Conservation (phyloP, 2,888 invertebrate genomes). For the Eupsilia transversa region DNA sequence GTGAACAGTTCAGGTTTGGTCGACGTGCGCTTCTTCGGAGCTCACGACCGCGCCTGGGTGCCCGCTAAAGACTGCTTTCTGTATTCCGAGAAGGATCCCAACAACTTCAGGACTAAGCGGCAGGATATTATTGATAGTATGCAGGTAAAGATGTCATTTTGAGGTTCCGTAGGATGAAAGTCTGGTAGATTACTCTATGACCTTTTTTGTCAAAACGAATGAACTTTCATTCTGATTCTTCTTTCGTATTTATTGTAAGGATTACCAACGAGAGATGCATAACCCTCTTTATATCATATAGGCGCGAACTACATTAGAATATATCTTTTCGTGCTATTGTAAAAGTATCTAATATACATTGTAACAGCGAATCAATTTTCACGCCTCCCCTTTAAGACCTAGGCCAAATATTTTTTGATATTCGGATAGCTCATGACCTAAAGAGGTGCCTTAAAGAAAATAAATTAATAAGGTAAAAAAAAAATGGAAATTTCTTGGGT, state of each 20-base stretch:
- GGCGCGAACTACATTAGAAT: neutral
- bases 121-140: constrained; percentile 87
- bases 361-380: no score
- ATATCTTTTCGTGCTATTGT: neutral
- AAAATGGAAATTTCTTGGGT: no score
- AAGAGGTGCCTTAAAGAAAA: no score
- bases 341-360: no score
- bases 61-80: constrained; percentile 95
- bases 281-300: neutral
- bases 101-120: constrained; percentile 90
- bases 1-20: constrained; percentile 92
- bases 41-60: constrained; percentile 98
- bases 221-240: neutral
- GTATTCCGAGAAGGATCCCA: constrained; percentile 94
- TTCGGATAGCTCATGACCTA: no score
- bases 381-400: no score
- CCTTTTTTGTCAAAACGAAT: neutral
- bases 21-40: constrained; percentile 98
- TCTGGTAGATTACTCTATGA: neutral
- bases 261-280: neutral
- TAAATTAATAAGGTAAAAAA: no score
- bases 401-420: no score
- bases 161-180: neutral
- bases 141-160: constrained; percentile 74
- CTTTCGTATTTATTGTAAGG: neutral